Conservation (phyloP, 2,797 vertebrate genomes). For the Ctenopoma multispine region DNA sequence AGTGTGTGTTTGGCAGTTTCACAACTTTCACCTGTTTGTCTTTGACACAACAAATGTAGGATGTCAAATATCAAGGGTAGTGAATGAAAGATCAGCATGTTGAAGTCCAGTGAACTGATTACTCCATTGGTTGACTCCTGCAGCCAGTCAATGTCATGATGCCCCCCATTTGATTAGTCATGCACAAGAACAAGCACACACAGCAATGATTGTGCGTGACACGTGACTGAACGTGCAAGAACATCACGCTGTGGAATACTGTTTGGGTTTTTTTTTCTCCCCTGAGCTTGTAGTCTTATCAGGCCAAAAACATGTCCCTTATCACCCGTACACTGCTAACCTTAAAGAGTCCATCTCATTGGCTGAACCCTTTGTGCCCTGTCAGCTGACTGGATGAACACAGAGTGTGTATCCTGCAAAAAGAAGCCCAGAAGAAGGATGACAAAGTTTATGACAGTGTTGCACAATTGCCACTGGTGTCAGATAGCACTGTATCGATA, state of each 20-base stretch:
- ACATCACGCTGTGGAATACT: constrained; percentile 24
- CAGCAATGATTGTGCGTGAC: constrained; percentile 35
- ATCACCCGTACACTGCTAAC: constrained; percentile 73
- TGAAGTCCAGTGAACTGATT: constrained; percentile 17
- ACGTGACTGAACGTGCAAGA: constrained; percentile 54
- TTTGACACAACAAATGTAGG: constrained; percentile 13
- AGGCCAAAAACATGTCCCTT: constrained; percentile 73
- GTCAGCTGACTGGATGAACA: constrained; percentile 59
- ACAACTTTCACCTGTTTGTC: constrained; percentile 20
- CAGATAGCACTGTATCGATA: constrained; percentile 48
- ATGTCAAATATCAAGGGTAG: constrained; percentile 30
- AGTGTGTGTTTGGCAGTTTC: constrained; percentile 10
- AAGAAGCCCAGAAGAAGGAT: constrained; percentile 29
- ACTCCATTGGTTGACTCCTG: constrained; percentile 21
- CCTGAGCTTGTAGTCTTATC: constrained; percentile 75
- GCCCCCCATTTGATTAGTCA: constrained; percentile 33
- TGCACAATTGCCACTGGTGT: constrained; percentile 36
- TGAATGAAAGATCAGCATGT: constrained; percentile 23
- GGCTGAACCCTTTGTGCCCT: constrained; percentile 52
- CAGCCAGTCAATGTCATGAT: constrained; percentile 21
- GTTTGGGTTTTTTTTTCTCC: constrained; percentile 9
- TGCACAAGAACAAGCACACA: constrained; percentile 53
- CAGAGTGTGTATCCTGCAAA: constrained; percentile 29
- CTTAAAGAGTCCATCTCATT: constrained; percentile 64
- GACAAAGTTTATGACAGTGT: constrained; percentile 57